A percentile compares a stretch with the other conserved stretches of the same genome.
Conservation (phyloP, 2,113 vertebrate genomes). For the Dascyllus trimaculatus region DNA sequence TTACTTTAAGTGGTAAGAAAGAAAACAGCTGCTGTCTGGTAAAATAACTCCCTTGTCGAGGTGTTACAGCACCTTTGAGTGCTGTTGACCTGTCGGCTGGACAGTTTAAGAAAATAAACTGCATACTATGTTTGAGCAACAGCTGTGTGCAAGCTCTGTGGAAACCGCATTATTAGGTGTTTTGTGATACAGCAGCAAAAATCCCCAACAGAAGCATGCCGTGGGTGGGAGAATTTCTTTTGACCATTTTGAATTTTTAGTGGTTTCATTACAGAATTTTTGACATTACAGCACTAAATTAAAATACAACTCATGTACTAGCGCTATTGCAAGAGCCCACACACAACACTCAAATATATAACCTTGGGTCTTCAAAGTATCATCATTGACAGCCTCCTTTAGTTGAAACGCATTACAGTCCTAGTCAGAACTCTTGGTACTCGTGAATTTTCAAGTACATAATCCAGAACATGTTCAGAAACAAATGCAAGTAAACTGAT, state of each 20-base stretch:
- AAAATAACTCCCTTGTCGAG: slow-evolving; percentile 56
- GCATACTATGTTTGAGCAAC: slow-evolving; percentile 44
- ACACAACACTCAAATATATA: slow-evolving; percentile 15
- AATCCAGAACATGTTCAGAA: too few species aligned
- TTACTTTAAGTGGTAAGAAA: slow-evolving; percentile 52
- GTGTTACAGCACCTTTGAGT: slow-evolving; percentile 61
- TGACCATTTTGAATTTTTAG: not conserved
- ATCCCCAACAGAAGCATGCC: not conserved
- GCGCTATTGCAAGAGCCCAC: not conserved
- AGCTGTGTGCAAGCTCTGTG: slow-evolving; percentile 20
- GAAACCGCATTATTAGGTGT: slow-evolving; percentile 24
- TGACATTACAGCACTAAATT: slow-evolving; percentile 11
- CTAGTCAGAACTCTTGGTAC: too few species aligned
- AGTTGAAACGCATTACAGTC: slow-evolving; percentile 12
- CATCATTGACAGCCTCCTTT: slow-evolving; percentile 23
- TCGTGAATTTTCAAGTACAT: too few species aligned
- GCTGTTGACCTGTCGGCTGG: slow-evolving; percentile 56
- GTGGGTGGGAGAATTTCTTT: not conserved
- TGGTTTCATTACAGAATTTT: not conserved
- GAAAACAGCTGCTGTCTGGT: slow-evolving; percentile 58
- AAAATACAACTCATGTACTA: not conserved
- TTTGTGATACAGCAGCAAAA: slow-evolving; percentile 21
- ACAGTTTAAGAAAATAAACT: slow-evolving; percentile 63
- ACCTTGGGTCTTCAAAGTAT: slow-evolving; percentile 32
- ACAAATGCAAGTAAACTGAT: too few species aligned